A percentile compares a stretch with the other conserved stretches of the same genome.
phyloP scores from a whole-genome alignment of 2,797 vertebrate species.

The Myotis daubentonii region DNA sequence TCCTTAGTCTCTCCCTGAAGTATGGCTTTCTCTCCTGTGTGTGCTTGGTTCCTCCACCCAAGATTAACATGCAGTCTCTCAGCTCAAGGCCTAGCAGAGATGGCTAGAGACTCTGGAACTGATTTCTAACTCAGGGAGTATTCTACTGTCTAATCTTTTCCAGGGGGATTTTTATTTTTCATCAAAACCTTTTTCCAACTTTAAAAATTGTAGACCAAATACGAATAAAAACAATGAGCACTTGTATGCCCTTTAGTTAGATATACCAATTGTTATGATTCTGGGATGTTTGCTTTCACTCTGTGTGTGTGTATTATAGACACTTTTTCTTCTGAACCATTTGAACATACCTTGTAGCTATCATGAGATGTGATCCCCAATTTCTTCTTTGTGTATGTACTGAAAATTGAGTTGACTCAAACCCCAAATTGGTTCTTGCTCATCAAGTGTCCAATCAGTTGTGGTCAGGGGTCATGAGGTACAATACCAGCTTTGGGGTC shows the following conservation, averaged over 20 bases:
- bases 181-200: background rate
- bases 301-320: background rate
- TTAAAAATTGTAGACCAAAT: slow-evolving; percentile 24
- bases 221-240: background rate
- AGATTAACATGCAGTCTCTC: background rate
- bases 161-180: background rate
- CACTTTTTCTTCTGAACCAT: background rate
- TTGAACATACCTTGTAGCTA: slow-evolving; percentile 31
- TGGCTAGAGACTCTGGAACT: background rate
- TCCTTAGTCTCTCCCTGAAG: background rate
- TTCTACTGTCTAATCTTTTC: background rate
- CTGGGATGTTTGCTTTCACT: background rate
- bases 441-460: background rate
- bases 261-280: background rate
- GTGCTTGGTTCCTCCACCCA: background rate
- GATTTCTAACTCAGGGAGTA: background rate
- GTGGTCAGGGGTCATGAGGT: background rate
- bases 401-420: background rate
- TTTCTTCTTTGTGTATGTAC: background rate
- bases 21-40: background rate
- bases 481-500: background rate
- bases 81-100: background rate
- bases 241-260: background rate
- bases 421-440: background rate
- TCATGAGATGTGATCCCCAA: background rate